Conservation (phyloP, 2,797 vertebrate species). For the Cynopterus sphinx region DNA sequence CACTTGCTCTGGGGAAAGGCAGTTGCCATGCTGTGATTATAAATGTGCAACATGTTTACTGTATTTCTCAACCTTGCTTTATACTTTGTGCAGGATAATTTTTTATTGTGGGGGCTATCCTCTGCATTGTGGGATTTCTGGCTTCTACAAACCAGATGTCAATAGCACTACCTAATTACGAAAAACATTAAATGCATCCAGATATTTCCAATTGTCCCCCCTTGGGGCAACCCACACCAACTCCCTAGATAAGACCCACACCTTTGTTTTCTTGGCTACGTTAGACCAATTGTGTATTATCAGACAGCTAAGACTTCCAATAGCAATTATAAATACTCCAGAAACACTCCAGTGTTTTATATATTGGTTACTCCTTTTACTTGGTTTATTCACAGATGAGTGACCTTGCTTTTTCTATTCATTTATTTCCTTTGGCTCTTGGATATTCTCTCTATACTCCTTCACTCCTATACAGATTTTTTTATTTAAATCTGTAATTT, state of each 20-base stretch:
- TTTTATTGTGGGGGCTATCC: background rate
- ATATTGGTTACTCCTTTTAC: background rate
- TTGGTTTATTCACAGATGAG: background rate
- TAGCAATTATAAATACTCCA: background rate
- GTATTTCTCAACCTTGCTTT: background rate
- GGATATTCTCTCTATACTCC: background rate
- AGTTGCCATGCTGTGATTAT: background rate
- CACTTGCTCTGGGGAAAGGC: background rate
- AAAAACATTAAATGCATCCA: background rate
- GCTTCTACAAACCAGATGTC: background rate
- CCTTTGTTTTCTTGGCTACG: background rate
- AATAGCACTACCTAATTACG: background rate
- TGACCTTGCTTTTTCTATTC: background rate
- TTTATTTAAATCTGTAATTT: background rate
- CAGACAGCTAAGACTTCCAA: background rate
- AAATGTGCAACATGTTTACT: background rate
- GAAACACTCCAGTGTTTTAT: background rate
- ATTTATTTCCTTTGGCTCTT: background rate
- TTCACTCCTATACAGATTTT: background rate
- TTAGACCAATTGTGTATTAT: background rate
- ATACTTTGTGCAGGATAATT: background rate
- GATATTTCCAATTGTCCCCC: background rate
- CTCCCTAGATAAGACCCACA: background rate
- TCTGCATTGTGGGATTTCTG: background rate
- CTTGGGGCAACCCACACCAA: background rate